A percentile compares a stretch with the other conserved stretches of the same genome.
Conservation (phyloP, 2,888 invertebrate genomes). For the Auanema sp. region DNA sequence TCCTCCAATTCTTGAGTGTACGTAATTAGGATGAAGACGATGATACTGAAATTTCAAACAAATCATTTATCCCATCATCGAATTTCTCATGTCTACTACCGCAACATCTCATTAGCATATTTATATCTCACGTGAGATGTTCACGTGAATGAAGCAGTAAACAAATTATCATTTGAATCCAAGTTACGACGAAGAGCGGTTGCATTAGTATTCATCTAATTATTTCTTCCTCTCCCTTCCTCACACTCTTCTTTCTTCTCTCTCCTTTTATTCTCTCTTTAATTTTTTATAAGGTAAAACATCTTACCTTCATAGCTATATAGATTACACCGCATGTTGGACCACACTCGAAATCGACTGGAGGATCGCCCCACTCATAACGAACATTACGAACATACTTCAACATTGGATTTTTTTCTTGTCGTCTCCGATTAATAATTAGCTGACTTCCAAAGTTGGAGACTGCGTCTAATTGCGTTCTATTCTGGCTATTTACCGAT, state of each 20-base stretch:
- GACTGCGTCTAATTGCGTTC: background rate
- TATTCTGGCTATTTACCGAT: no score
- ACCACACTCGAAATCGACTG: slow-evolving; percentile 59
- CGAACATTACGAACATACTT: slow-evolving; percentile 62
- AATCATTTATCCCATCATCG: background rate
- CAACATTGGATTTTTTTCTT: slow-evolving; percentile 62
- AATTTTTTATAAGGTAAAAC: slow-evolving; percentile 1
- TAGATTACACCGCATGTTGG: slow-evolving; percentile 53
- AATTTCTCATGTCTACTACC: slow-evolving; percentile 1
- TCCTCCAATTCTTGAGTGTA: slow-evolving; percentile 54
- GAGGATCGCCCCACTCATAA: slow-evolving; percentile 56
- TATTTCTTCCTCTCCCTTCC: no score
- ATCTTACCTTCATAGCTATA: slow-evolving; percentile 47
- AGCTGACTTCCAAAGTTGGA: slow-evolving; percentile 18
- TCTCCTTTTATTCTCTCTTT: background rate
- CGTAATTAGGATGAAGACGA: slow-evolving; percentile 58
- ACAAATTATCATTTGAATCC: background rate
- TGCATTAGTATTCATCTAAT: no score
- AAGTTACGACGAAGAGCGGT: background rate
- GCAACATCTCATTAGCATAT: slow-evolving; percentile 2
- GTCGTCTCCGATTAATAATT: slow-evolving; percentile 54
- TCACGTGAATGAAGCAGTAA: background rate
- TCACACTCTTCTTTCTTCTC: slow-evolving; percentile 2
- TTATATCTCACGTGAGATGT: background rate
- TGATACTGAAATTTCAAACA: slow-evolving; percentile 46